phyloP scores from a whole-genome alignment of 2,797 vertebrate species.

The Pyrocephalus nanus region DNA sequence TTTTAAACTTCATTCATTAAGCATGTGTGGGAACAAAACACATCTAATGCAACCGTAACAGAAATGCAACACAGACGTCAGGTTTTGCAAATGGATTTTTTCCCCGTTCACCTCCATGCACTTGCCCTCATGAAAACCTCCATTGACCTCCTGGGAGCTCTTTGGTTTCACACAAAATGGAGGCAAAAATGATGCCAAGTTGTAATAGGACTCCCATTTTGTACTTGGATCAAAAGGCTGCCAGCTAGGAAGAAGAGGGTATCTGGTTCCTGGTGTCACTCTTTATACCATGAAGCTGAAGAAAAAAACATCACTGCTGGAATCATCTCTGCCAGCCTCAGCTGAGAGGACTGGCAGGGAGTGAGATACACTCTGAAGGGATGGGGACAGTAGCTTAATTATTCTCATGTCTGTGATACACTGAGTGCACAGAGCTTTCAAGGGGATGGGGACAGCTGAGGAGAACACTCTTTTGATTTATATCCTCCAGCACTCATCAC shows the following conservation, averaged over 20 bases:
- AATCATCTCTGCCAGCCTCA: conserved; percentile 41
- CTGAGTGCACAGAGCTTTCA: conserved; percentile 45
- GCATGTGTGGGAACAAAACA: neutral
- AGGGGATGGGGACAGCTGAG: neutral
- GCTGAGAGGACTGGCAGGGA: conserved; percentile 38
- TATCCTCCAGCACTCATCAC: neutral
- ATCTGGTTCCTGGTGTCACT: conserved; percentile 26
- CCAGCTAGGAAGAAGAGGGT: neutral
- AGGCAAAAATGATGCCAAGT: neutral
- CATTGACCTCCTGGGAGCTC: neutral
- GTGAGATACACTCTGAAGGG: neutral
- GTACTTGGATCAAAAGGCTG: neutral
- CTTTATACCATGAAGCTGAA: neutral
- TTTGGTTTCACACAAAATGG: neutral
- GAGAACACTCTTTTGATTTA: conserved; percentile 48
- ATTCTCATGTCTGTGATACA: neutral
- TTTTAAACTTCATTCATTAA: neutral
- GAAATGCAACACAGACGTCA: neutral
- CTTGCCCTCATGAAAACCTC: neutral
- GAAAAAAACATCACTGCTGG: neutral
- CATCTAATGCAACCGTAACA: neutral
- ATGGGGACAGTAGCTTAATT: conserved; percentile 35
- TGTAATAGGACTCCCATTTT: conserved; percentile 1
- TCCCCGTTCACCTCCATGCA: neutral
- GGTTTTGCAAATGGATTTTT: neutral